Conservation (phyloP, 1,140 invertebrate species). For the Pogonomyrmex barbatus region DNA sequence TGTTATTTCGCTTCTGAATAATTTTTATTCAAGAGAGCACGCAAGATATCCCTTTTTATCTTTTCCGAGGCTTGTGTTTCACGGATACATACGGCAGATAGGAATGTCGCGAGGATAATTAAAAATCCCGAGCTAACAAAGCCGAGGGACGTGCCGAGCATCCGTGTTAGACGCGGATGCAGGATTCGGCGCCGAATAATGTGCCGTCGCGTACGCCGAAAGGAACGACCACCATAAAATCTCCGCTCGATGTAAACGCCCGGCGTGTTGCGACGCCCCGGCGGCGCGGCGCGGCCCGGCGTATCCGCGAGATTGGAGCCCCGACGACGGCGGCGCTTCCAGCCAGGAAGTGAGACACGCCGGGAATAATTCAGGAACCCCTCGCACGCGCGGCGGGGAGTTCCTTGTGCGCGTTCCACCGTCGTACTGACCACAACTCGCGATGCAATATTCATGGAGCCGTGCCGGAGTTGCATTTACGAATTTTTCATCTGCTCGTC, state of each 20-base stretch:
- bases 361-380: constrained; percentile 71
- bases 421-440: constrained; percentile 62
- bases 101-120: constrained; percentile 63
- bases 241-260: constrained; percentile 55
- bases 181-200: constrained; percentile 65
- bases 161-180: constrained; percentile 26
- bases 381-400: constrained; percentile 23
- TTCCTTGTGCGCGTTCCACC: neutral
- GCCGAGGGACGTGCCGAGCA: constrained; percentile 65
- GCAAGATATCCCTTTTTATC: constrained; percentile 59
- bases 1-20: neutral
- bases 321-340: constrained; percentile 50
- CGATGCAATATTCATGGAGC: constrained; percentile 71
- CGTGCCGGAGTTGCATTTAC: constrained; percentile 64
- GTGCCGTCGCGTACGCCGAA: constrained; percentile 21
- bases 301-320: constrained; percentile 62
- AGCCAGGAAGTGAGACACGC: constrained; percentile 57
- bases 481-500: constrained; percentile 65
- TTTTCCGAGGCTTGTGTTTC: constrained; percentile 7
- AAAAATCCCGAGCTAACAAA: constrained; percentile 72
- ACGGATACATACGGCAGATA: constrained; percentile 31
- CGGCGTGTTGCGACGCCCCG: constrained; percentile 28
- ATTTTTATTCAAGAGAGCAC: constrained; percentile 44
- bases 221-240: constrained; percentile 57
- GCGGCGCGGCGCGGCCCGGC: constrained; percentile 22